Evolutionary conservation across 2,797 vertebrate genomes (phyloP).

Genomic region (Mus spretus): DNA sequence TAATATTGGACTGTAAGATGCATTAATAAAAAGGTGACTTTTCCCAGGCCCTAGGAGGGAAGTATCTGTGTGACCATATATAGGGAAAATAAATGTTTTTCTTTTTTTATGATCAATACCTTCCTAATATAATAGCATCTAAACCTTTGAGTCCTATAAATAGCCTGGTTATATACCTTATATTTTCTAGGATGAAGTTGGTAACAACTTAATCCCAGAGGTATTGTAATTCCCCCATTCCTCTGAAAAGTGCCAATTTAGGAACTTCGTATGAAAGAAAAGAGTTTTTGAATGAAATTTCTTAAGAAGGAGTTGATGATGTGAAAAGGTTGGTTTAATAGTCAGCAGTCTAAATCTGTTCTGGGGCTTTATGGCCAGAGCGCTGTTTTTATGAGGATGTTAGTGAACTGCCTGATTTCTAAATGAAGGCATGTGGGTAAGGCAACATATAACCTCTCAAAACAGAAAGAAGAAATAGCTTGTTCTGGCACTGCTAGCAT

Average conservation of each 20-base stretch:
- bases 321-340: background rate
- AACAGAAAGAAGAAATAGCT: background rate
- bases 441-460: background rate
- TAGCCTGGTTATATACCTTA: background rate
- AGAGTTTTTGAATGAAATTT: background rate
- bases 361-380: background rate
- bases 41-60: background rate
- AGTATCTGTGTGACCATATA: background rate
- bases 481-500: background rate
- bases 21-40: background rate
- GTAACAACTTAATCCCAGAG: background rate
- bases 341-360: background rate
- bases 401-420: background rate
- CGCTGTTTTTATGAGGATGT: background rate
- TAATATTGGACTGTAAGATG: background rate
- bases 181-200: background rate
- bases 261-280: background rate
- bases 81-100: background rate
- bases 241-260: background rate
- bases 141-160: background rate
- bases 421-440: background rate
- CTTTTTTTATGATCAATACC: background rate
- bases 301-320: background rate
- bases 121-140: conserved; percentile 33
- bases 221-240: background rate